Conservation (phyloP, 2,888 invertebrate species). For the Galeopsomyia nigrocyanea region DNA sequence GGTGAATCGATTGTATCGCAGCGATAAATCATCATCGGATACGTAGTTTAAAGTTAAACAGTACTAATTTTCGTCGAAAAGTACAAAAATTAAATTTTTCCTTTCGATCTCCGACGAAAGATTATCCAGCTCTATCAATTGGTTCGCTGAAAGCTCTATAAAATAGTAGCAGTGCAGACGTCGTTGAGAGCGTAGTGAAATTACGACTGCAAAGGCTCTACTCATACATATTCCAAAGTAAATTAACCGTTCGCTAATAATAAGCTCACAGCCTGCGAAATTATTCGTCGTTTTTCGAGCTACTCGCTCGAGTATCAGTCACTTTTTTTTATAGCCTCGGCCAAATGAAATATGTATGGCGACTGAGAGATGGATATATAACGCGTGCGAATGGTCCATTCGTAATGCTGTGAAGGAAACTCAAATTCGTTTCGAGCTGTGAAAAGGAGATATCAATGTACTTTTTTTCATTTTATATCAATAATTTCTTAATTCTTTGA, state of each 20-base stretch:
- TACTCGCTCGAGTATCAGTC: neutral
- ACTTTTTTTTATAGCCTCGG: conserved; percentile 19
- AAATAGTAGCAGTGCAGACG: conserved; percentile 10
- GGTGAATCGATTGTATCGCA: too few species aligned
- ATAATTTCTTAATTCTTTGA: too few species aligned
- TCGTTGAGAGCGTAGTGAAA: conserved; percentile 2
- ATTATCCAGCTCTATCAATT: neutral
- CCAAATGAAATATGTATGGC: neutral
- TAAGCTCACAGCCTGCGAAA: neutral
- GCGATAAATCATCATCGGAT: too few species aligned
- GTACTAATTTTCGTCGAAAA: neutral
- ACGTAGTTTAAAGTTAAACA: too few species aligned
- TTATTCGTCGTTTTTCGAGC: neutral
- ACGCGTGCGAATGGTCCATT: neutral
- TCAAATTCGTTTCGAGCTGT: too few species aligned
- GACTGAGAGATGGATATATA: too few species aligned
- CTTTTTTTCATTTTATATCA: too few species aligned
- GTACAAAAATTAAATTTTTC: neutral
- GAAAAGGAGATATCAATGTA: too few species aligned
- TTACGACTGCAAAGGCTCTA: neutral
- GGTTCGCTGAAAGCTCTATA: neutral
- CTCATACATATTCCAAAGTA: conserved; percentile 2
- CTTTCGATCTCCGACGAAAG: neutral
- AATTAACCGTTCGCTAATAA: neutral
- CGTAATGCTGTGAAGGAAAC: too few species aligned